Base-by-base conservation (phyloP, 2,113 vertebrate genomes). In the Bothrops jararaca region DNA sequence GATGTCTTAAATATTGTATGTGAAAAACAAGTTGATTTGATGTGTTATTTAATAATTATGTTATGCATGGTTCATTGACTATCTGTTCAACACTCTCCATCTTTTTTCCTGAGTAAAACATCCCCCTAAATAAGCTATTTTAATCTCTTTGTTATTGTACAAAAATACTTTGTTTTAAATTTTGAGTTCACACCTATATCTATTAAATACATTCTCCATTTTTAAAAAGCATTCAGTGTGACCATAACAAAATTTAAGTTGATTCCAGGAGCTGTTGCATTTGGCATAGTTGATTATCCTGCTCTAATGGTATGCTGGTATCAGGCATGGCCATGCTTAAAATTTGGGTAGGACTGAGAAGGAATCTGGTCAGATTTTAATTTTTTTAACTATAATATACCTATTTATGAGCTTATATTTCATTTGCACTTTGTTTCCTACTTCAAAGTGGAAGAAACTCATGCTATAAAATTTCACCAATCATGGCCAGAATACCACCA, bases 221-320 rank as follows among this genome's bases (percentile, higher is more conserved):
- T 80, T 80, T 94, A 95, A 95, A 95, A 93, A 95, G 94, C 95
- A 92, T 91, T 95, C 89, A 93, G 94, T 95, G 94, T 91, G 90
- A 92, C 94, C 95, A 93, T 48, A 57, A 90, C 92, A 95, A 89
- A 85, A 88, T 95, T 95, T 94, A 95, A 94, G 94, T 92, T 94
- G 85, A 95, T 95, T 93, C 64, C 91, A 94, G 53, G 50, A 94
- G 52, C 0, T 58, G 0, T 57, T 93, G 88, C 88, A 88, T 90
- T 90, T 95, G 94, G 87, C 58, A 94, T 91, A 89, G 48, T 22
- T 92, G 22, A 85, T 89, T 58, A 53, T 4, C 58, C 23, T 91
- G 29, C 5, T 18, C 48, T 89, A 18, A 45, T 42, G 39, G 50
- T 39, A 89, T 64, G n/a, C 23, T 50, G 53, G 26, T n/a, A 6